A percentile compares a stretch with the other conserved stretches of the same genome.
Conservation (phyloP, 23 tunicate species). For the Styela plicata region DNA sequence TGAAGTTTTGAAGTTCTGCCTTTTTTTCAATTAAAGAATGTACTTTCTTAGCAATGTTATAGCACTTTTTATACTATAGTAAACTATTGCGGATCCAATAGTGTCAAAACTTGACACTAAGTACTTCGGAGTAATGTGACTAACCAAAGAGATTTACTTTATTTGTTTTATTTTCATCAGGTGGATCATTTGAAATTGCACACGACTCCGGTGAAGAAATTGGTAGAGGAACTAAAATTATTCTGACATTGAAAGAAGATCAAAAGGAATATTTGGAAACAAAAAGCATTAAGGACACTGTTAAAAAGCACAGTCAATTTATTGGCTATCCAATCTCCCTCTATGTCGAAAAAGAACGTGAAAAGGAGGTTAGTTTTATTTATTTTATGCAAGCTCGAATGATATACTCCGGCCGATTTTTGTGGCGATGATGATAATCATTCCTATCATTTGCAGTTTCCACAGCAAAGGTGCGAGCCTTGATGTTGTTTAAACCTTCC, state of each 20-base stretch:
- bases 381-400: neutral
- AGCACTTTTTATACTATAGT: too few species aligned
- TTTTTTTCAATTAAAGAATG: too few species aligned
- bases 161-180: too few species aligned
- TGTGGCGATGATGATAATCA: slow-evolving; percentile 55
- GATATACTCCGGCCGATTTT: too few species aligned
- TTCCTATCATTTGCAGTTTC: slow-evolving; percentile 88
- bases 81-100: too few species aligned
- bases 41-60: too few species aligned
- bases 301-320: slow-evolving; percentile 95
- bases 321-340: slow-evolving; percentile 95
- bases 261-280: slow-evolving; percentile 89
- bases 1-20: neutral
- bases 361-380: slow-evolving; percentile 67
- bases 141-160: too few species aligned
- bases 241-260: slow-evolving; percentile 90
- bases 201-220: slow-evolving; percentile 30
- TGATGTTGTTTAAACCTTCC: slow-evolving; percentile 74
- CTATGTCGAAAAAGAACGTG: slow-evolving; percentile 95
- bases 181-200: slow-evolving; percentile 80
- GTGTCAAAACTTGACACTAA: too few species aligned
- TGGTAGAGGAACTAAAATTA: slow-evolving; percentile 82
- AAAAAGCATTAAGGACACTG: slow-evolving; percentile 92
- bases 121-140: too few species aligned
- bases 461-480: slow-evolving; percentile 39